Conservation (phyloP, 1,140 invertebrate genomes). For the Myzus persicae region DNA sequence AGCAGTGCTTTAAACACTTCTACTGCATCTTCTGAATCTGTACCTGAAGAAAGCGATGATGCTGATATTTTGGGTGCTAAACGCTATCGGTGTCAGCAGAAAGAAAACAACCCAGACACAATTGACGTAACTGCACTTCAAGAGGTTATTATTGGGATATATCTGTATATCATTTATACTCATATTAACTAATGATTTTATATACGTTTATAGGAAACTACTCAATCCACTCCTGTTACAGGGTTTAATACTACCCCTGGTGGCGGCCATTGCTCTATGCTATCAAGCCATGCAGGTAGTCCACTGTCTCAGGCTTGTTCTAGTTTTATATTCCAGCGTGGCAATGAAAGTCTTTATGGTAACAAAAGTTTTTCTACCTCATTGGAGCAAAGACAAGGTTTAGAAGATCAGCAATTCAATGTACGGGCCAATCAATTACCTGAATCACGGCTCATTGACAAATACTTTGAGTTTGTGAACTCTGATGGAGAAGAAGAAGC, state of each 20-base stretch:
- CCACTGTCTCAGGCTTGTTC: background rate
- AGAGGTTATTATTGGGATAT: background rate
- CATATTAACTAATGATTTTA: too few species aligned
- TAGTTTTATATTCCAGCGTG: background rate
- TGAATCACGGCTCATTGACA: background rate
- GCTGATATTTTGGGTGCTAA: background rate
- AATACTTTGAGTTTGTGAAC: conserved; percentile 6
- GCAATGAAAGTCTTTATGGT: background rate
- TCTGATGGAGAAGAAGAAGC: background rate
- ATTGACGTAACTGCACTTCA: background rate
- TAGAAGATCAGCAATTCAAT: background rate
- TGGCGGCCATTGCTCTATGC: background rate
- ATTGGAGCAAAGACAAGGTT: background rate
- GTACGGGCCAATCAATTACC: background rate
- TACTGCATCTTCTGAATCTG: background rate
- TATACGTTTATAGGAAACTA: background rate
- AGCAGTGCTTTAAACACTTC: conserved; percentile 1
- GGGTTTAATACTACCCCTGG: background rate
- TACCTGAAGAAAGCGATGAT: background rate
- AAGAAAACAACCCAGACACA: background rate
- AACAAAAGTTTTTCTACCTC: background rate
- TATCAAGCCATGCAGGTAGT: background rate
- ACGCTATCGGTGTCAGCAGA: background rate
- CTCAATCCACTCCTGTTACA: background rate
- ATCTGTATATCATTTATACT: background rate